Percentiles rank a stretch among this genome's conserved stretches.
Evolutionary conservation across 2,797 vertebrate genomes (phyloP).

Genomic region (Lacerta bilineata): DNA sequence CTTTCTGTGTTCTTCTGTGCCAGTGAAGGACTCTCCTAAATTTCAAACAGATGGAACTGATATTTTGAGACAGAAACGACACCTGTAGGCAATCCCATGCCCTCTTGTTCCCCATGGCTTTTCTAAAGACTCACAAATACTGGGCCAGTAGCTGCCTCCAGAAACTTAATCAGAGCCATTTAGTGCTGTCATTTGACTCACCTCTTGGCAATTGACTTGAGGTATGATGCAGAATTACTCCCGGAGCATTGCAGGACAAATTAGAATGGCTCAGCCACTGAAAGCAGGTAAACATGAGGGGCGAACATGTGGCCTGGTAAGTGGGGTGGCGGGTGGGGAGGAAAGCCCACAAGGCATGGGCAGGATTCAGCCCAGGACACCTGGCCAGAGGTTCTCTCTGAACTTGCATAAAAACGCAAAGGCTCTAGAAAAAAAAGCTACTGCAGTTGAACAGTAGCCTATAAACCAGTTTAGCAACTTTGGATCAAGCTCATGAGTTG

Average conservation of each 20-base stretch:
- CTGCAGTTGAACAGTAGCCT: background rate
- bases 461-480: conserved; percentile 1
- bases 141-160: background rate
- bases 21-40: background rate
- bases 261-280: background rate
- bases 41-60: background rate
- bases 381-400: background rate
- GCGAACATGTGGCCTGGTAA: background rate
- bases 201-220: background rate
- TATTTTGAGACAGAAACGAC: background rate
- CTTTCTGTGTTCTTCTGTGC: background rate
- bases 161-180: background rate
- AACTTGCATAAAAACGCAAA: too few species aligned
- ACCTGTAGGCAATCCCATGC: too few species aligned
- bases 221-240: background rate
- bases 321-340: too few species aligned
- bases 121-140: background rate
- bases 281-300: background rate
- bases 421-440: background rate
- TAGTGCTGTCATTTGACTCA: too few species aligned
- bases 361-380: background rate
- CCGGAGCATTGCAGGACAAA: background rate
- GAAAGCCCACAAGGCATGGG: background rate
- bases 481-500: background rate
- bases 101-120: background rate